Percentiles rank a stretch among this genome's conserved stretches.
Conservation (phyloP, 2,797 vertebrate genomes). For the Chelon labrosus region DNA sequence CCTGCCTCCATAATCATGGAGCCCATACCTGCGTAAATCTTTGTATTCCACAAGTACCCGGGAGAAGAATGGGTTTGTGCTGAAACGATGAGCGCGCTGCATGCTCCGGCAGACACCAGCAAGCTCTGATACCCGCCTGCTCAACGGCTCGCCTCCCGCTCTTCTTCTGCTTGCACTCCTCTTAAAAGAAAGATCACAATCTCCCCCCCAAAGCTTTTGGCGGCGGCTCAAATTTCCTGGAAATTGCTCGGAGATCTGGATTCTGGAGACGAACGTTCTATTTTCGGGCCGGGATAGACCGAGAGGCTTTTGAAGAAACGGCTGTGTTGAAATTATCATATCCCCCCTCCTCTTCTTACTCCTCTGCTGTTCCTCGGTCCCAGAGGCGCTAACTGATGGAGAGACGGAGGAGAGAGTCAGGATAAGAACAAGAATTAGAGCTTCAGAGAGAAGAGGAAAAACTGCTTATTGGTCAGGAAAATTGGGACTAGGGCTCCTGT, state of each 20-base stretch:
- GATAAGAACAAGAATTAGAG: slow-evolving; percentile 75
- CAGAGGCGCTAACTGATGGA: slow-evolving; percentile 80
- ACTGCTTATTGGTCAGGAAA: slow-evolving; percentile 63
- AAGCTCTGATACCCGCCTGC: slow-evolving; percentile 50
- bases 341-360: slow-evolving; percentile 18
- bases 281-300: slow-evolving; percentile 61
- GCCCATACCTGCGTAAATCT: slow-evolving; percentile 40
- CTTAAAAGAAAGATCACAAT: slow-evolving; percentile 56
- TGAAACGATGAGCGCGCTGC: slow-evolving; percentile 69
- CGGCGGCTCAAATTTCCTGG: slow-evolving; percentile 59
- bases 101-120: slow-evolving; percentile 51
- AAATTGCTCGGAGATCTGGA: slow-evolving; percentile 66
- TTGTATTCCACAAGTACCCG: slow-evolving; percentile 11
- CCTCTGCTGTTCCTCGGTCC: slow-evolving; percentile 57
- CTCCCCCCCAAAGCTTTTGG: slow-evolving; percentile 47
- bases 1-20: slow-evolving; percentile 50
- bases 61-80: slow-evolving; percentile 42
- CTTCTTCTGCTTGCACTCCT: slow-evolving; percentile 27
- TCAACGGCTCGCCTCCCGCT: slow-evolving; percentile 4
- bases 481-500: slow-evolving; percentile 36
- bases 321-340: slow-evolving; percentile 61
- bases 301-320: slow-evolving; percentile 63
- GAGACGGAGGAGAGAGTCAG: slow-evolving; percentile 80
- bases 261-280: slow-evolving; percentile 60
- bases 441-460: slow-evolving; percentile 51